Percentiles rank a stretch among this genome's conserved stretches.
These are phyloP conservation scores for Tiliacea citrago DNA, from an alignment of 2,888 invertebrate species.

Conservation along the genomic window DNA sequence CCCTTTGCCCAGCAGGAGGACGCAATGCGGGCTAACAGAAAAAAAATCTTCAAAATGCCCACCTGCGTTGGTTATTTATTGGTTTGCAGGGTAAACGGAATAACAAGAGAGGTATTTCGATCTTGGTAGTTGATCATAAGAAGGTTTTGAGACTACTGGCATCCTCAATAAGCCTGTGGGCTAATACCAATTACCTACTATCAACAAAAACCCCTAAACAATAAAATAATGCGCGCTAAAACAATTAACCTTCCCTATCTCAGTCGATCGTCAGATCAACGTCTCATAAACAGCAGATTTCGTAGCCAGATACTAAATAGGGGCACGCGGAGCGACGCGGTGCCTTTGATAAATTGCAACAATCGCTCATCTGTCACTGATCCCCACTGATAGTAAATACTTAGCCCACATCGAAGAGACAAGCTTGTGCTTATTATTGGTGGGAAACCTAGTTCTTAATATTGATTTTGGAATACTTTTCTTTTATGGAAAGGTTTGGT, in stretches of 20 bases:
- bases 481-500: no score
- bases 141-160: neutral
- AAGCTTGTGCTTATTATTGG: neutral
- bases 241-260: neutral
- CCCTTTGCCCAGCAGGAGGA: no score
- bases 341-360: constrained; percentile 66
- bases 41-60: neutral
- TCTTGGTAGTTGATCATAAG: neutral
- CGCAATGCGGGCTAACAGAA: no score
- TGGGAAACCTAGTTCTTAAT: neutral
- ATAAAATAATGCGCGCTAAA: neutral
- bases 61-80: neutral
- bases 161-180: no score
- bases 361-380: constrained; percentile 65
- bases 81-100: neutral
- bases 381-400: constrained; percentile 60
- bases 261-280: neutral
- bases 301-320: constrained; percentile 53
- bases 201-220: neutral
- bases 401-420: constrained; percentile 32
- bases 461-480: neutral
- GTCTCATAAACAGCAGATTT: constrained; percentile 2
- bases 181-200: no score
- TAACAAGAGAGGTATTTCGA: neutral
- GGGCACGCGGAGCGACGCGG: constrained; percentile 50